phyloP scores from a whole-genome alignment of 2,797 vertebrate genomes.

The Sylvia borin region DNA sequence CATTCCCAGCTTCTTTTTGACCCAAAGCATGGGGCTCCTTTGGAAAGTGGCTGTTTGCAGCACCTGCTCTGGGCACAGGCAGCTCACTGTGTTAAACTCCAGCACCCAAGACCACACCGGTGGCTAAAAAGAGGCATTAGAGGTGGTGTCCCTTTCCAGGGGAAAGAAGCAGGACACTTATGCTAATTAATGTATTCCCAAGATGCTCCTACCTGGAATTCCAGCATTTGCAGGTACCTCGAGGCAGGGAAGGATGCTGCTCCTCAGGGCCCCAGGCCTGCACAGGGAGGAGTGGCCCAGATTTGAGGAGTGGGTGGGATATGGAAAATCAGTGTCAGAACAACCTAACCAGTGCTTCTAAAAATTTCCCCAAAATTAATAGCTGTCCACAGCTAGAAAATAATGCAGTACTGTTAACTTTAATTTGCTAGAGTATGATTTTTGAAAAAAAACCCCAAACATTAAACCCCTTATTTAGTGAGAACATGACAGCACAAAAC shows the following conservation, averaged over 20 bases:
- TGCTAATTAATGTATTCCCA: not conserved
- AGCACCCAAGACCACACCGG: not conserved
- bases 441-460: not conserved
- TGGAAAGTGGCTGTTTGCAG: not conserved
- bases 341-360: not conserved
- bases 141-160: not conserved
- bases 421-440: not conserved
- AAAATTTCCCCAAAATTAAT: not conserved
- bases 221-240: not conserved
- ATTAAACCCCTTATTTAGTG: not conserved
- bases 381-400: not conserved
- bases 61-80: not conserved
- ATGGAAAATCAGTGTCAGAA: not conserved
- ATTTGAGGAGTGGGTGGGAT: not conserved
- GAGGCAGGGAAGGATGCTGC: not conserved
- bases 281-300: not conserved
- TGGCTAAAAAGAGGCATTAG: not conserved
- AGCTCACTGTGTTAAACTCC: not conserved
- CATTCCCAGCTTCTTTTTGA: not conserved
- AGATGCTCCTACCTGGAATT: not conserved
- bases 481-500: not conserved
- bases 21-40: not conserved
- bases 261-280: not conserved
- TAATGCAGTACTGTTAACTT: not conserved
- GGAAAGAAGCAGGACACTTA: not conserved